Conservation (phyloP, 2,888 invertebrate genomes). For the Xestia xanthographa region DNA sequence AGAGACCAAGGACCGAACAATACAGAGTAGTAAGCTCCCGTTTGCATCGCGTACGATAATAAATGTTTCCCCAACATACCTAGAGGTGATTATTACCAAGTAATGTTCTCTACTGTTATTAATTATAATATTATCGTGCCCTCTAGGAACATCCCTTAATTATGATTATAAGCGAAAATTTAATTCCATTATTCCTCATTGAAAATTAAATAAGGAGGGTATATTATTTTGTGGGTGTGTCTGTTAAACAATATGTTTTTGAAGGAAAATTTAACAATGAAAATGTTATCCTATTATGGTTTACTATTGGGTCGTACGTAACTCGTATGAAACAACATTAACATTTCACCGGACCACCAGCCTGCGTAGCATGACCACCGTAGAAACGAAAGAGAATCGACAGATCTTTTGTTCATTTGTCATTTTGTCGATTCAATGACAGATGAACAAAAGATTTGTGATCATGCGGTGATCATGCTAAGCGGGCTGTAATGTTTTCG, state of each 20-base stretch:
- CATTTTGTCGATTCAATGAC: too few relatives aligned
- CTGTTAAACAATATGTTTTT: slow-evolving; percentile 27
- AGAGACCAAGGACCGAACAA: slow-evolving; percentile 42
- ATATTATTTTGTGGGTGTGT: slow-evolving; percentile 20
- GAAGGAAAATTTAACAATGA: neutral
- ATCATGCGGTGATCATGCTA: too few relatives aligned
- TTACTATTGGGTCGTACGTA: neutral
- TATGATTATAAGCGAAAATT: slow-evolving; percentile 42
- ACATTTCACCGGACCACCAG: neutral
- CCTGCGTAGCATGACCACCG: too few relatives aligned
- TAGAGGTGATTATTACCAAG: slow-evolving; percentile 38
- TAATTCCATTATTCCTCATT: slow-evolving; percentile 39
- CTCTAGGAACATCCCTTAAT: slow-evolving; percentile 45
- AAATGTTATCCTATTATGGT: neutral
- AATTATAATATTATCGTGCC: slow-evolving; percentile 36
- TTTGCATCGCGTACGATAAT: slow-evolving; percentile 30
- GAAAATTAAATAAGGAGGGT: slow-evolving; percentile 34
- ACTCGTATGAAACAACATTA: neutral
- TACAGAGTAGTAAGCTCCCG: slow-evolving; percentile 31
- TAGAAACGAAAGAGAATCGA: too few relatives aligned
- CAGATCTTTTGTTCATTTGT: too few relatives aligned
- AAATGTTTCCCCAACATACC: slow-evolving; percentile 23
- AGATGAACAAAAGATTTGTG: too few relatives aligned
- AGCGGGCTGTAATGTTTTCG: neutral
- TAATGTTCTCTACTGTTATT: slow-evolving; percentile 36